Evolutionary conservation across 2,113 vertebrate species (phyloP), one percentile per base, ranked within the genome.

Genomic region (Bufo gargarizans): DNA sequence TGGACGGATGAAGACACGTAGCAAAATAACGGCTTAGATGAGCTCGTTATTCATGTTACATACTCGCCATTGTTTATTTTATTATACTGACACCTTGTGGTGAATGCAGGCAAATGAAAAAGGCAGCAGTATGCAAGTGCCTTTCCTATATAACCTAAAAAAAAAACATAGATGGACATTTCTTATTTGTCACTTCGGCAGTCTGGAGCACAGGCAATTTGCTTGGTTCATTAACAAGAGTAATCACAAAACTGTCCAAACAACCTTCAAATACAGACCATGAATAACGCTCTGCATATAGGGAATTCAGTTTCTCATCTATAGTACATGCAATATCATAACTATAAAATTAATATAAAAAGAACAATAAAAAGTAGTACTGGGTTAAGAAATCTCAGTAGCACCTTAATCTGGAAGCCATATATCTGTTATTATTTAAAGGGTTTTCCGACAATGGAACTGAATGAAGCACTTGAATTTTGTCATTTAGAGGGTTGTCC

Each of bases 191-290:
- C 85, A 86, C 85, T 79, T 86, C 85, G 74, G 85, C 85, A 77
- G 85, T 79, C 79, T 78, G 55, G 76, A 79, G 59, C n/a, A 17
- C 59, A 79, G 79, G 85, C 85, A 67, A 77, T 86, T 86, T 86
- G 85, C 85, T 77, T 79, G 76, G 76, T 43, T 86, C 85, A 86
- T 86, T 86, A 86, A 86, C 12, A 86, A 86, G 85, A 79, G 76
- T 86, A 86, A 86, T 86, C 85, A 86, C 85, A 86, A 76, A 78
- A 76, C 85, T 86, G 85, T 79, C 85, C 85, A 86, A 86, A 86
- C 85, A 86, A 86, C 85, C 85, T 86, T 86, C 85, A 86, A 79
- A 86, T 85, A 33, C 83, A 74, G 83, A 59, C 59, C 76, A 85
- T 69, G 69, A 53, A 85, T 65, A 86, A 7, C 78, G 85, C n/a